These are phyloP conservation scores for Micronycteris hirsuta DNA, from an alignment of 2,113 vertebrate genomes.

Conservation along the genomic window DNA sequence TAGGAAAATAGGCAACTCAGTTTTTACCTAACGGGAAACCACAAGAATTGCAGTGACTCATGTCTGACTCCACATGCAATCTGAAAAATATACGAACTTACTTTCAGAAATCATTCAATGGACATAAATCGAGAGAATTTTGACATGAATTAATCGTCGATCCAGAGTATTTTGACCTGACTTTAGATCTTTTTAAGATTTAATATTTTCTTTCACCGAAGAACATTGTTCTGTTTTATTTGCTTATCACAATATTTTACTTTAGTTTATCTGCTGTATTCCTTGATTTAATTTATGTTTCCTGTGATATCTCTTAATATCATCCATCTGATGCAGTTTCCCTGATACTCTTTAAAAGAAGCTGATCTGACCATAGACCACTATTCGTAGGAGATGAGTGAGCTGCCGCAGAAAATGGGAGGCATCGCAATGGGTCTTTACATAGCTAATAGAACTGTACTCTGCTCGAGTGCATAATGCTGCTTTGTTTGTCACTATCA, in stretches of 20 bases:
- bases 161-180: background rate
- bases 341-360: background rate
- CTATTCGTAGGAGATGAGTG: background rate
- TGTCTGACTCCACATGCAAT: background rate
- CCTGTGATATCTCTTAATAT: background rate
- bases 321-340: background rate
- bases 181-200: background rate
- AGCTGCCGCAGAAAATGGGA: background rate
- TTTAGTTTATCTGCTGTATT: background rate
- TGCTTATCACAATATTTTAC: background rate
- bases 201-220: background rate
- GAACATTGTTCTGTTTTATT: background rate
- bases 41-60: background rate
- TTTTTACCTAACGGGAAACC: background rate
- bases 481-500: background rate
- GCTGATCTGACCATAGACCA: fast-evolving
- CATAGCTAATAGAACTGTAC: background rate
- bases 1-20: background rate
- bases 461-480: background rate
- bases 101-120: background rate
- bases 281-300: background rate
- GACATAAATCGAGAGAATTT: background rate
- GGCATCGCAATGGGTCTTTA: background rate
- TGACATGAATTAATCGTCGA: background rate
- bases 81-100: background rate